Evolutionary conservation across 2,888 invertebrate genomes (phyloP).

Genomic region (Onthophagus sagittarius): DNA sequence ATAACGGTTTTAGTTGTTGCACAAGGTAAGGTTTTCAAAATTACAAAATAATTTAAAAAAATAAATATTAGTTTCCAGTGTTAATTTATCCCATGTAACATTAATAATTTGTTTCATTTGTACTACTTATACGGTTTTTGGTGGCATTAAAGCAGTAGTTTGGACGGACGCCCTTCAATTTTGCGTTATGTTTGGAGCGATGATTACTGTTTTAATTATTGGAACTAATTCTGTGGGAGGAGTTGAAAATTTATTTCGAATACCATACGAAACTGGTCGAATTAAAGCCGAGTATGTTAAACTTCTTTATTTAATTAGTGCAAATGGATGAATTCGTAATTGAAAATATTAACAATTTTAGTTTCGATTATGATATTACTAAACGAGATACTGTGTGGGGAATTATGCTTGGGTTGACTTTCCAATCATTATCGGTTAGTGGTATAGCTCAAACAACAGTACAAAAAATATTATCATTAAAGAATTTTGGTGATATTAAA

Average conservation of each 20-base stretch:
- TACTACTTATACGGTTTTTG: slow-evolving; percentile 72
- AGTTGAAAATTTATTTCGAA: not conserved
- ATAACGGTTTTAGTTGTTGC: slow-evolving; percentile 66
- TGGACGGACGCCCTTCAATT: slow-evolving; percentile 63
- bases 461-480: slow-evolving; percentile 59
- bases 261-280: not conserved
- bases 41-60: not conserved
- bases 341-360: slow-evolving; percentile 38
- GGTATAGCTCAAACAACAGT: slow-evolving; percentile 57
- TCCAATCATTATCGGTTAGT: slow-evolving; percentile 52
- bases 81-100: slow-evolving; percentile 61
- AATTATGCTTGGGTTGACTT: slow-evolving; percentile 55
- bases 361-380: slow-evolving; percentile 58
- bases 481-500: slow-evolving; percentile 54
- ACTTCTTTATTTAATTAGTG: not conserved
- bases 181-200: slow-evolving; percentile 54
- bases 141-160: slow-evolving; percentile 64
- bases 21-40: slow-evolving; percentile 38
- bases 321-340: not conserved
- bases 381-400: slow-evolving; percentile 60
- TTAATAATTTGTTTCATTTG: slow-evolving; percentile 67
- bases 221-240: slow-evolving; percentile 43
- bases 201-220: slow-evolving; percentile 55
- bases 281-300: not conserved
- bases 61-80: slow-evolving; percentile 37